Conservation (phyloP, 2,797 vertebrate species). For the Sarcophilus harrisii region DNA sequence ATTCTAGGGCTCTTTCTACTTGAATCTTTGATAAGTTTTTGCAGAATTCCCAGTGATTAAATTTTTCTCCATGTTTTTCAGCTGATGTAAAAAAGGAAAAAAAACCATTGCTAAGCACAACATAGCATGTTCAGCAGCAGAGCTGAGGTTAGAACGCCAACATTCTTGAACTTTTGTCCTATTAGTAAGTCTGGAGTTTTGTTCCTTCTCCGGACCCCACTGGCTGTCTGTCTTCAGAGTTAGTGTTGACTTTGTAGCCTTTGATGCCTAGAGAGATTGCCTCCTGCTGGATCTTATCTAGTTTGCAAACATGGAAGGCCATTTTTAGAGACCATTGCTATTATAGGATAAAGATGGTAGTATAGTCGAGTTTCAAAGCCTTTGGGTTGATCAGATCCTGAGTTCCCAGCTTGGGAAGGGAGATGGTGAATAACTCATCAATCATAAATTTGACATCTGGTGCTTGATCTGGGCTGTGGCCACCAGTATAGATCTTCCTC, state of each 20-base stretch:
- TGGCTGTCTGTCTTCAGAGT: background rate
- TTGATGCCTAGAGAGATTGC: background rate
- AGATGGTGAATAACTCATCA: background rate
- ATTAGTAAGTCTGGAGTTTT: background rate
- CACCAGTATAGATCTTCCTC: background rate
- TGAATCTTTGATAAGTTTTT: conserved; percentile 34
- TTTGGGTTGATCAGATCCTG: background rate
- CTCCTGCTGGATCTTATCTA: conserved; percentile 32
- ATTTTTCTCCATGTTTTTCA: conserved; percentile 41
- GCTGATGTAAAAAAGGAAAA: conserved; percentile 27
- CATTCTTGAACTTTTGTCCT: conserved; percentile 14
- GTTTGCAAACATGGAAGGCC: conserved; percentile 28
- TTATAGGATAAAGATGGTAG: background rate
- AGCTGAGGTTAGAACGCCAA: conserved; percentile 12
- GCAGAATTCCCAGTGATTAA: conserved; percentile 23
- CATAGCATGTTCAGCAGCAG: conserved; percentile 1
- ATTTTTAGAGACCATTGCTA: background rate
- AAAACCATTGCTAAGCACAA: conserved; percentile 13
- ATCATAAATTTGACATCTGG: background rate
- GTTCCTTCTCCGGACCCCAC: background rate
- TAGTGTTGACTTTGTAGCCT: background rate
- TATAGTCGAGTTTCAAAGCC: background rate
- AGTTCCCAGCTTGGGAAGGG: background rate
- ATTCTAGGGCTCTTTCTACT: background rate
- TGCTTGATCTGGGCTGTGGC: background rate